phyloP scores from a whole-genome alignment of 2,113 vertebrate species.

The Chinchilla lanigera region DNA sequence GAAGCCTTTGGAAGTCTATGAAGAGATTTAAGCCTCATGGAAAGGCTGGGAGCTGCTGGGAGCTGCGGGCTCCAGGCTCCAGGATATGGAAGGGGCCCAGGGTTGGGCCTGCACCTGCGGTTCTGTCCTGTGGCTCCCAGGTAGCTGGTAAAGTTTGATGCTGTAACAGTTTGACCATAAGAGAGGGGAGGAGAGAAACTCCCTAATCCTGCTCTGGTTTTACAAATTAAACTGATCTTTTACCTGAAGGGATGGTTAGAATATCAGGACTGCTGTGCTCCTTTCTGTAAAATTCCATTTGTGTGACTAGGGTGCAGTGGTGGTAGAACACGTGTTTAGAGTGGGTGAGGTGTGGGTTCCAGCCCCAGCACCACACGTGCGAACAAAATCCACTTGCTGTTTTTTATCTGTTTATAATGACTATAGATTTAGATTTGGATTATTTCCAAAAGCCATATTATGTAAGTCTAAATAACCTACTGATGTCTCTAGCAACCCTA shows the following conservation, averaged over 20 bases:
- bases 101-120: rapidly evolving
- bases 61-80: too few relatives aligned
- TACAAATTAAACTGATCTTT: background rate
- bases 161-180: background rate
- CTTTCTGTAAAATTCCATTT: background rate
- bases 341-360: background rate
- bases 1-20: background rate
- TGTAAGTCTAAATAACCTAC: background rate
- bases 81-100: background rate
- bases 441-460: constrained; percentile 14
- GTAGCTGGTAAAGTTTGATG: background rate
- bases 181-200: background rate
- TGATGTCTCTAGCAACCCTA: background rate
- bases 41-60: rapidly evolving
- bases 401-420: background rate
- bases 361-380: background rate
- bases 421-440: background rate
- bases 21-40: background rate
- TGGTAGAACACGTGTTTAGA: background rate
- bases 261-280: background rate
- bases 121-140: background rate
- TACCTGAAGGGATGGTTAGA: background rate
- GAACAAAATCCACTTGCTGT: background rate
- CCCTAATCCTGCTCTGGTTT: background rate
- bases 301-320: background rate